phyloP scores from a whole-genome alignment of 2,888 invertebrate genomes.

The Machimus atricapillus region DNA sequence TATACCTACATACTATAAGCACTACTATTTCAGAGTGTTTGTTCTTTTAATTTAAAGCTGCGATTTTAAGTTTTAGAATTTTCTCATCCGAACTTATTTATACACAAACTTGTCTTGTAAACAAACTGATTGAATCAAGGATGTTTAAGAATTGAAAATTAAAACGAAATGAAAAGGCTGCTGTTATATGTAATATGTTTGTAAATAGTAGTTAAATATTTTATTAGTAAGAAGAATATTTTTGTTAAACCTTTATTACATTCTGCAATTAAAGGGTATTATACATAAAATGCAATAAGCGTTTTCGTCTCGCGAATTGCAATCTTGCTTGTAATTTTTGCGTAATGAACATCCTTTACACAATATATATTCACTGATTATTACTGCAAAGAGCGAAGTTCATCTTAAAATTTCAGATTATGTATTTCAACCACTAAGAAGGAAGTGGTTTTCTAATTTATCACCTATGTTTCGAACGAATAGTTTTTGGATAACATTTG shows the following conservation, averaged over 20 bases:
- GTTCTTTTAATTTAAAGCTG: conserved; percentile 13
- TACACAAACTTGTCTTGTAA: conserved; percentile 1
- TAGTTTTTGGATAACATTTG: not conserved
- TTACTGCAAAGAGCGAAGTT: not conserved
- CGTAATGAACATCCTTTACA: not conserved
- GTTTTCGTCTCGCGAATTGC: not conserved
- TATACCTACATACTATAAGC: not conserved
- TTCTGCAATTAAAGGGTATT: conserved; percentile 47
- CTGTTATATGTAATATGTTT: conserved; percentile 42
- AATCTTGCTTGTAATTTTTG: not conserved
- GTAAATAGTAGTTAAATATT: conserved; percentile 37
- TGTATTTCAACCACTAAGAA: not conserved
- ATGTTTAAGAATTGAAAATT: conserved; percentile 15
- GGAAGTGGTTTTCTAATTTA: not conserved
- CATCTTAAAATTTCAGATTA: not conserved
- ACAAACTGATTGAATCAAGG: conserved; percentile 14
- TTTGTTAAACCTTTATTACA: conserved; percentile 47
- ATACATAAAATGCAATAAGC: not conserved
- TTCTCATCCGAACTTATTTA: conserved; percentile 14
- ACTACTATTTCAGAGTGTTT: conserved; percentile 11
- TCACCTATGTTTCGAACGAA: not conserved
- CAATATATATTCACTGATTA: not conserved
- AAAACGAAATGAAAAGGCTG: conserved; percentile 43
- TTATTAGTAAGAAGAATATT: conserved; percentile 32
- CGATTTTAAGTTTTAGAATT: conserved; percentile 30